phyloP scores from a whole-genome alignment of 1,140 invertebrate genomes.

The Brachionus asplanchnoidis region DNA sequence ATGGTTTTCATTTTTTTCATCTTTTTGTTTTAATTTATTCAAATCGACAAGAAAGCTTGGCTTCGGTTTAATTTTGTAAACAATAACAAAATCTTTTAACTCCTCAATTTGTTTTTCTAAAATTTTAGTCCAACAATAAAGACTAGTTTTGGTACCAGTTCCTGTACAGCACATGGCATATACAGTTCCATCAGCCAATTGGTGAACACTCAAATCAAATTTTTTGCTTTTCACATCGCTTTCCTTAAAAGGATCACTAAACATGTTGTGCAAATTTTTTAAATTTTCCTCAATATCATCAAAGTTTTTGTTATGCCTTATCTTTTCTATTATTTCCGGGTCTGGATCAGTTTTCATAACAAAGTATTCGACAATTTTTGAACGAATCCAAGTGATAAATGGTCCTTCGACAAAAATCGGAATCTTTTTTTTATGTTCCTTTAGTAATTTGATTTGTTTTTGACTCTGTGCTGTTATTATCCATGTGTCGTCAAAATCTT shows the following conservation, averaged over 20 bases:
- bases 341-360: conserved; percentile 67
- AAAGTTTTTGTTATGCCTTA: conserved; percentile 55
- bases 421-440: conserved; percentile 63
- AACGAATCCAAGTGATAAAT: conserved; percentile 72
- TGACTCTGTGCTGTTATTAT: conserved; percentile 81
- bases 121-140: conserved; percentile 70
- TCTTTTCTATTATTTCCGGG: conserved; percentile 50
- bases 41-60: neutral
- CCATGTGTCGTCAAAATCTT: conserved; percentile 65
- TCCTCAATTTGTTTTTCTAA: conserved; percentile 55
- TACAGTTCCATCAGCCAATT: conserved; percentile 87
- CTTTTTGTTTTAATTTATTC: neutral
- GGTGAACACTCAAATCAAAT: conserved; percentile 64
- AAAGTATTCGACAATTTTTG: conserved; percentile 76
- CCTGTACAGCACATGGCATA: conserved; percentile 79
- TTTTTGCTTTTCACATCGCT: conserved; percentile 44
- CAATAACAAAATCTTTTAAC: neutral
- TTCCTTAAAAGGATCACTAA: neutral
- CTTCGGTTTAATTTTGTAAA: conserved; percentile 15
- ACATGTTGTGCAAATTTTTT: neutral
- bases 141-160: conserved; percentile 67
- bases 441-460: conserved; percentile 69
- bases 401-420: conserved; percentile 82
- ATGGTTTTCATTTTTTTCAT: neutral
- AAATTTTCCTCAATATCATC: conserved; percentile 44